Conservation (phyloP, 2,113 vertebrate species). For the Phycodurus eques region DNA sequence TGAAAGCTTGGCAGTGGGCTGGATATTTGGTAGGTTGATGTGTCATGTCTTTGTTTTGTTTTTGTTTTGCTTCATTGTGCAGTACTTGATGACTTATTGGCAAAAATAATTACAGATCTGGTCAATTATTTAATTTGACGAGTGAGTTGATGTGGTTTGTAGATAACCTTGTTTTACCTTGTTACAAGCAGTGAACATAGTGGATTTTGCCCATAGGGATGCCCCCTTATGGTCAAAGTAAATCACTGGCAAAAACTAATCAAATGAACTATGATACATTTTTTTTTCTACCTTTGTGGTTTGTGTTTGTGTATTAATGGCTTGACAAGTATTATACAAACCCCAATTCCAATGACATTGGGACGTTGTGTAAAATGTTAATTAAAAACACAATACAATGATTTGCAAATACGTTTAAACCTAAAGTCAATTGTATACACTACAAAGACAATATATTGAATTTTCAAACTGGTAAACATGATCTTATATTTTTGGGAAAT, state of each 20-base stretch:
- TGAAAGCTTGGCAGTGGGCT: conserved; percentile 64
- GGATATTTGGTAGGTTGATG: conserved; percentile 67
- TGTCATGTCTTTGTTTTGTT: not conserved
- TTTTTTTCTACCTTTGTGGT: not conserved
- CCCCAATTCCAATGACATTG: no score
- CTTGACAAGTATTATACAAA: no score
- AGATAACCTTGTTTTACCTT: not conserved
- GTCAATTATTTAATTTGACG: no score
- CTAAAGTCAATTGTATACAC: no score
- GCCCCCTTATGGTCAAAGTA: not conserved
- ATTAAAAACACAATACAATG: no score
- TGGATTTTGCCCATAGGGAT: not conserved
- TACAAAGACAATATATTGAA: no score
- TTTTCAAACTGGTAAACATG: no score
- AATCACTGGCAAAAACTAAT: not conserved
- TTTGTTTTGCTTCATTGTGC: not conserved
- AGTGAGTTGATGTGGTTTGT: no score
- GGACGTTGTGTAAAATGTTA: no score
- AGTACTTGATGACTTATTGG: not conserved
- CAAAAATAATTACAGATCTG: not conserved
- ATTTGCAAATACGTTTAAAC: no score
- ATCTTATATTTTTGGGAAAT: no score
- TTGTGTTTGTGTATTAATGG: not conserved
- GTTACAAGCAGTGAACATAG: not conserved
- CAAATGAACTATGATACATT: not conserved